Conservation (phyloP, 2,113 vertebrate species). For the Alaudala cheleensis region DNA sequence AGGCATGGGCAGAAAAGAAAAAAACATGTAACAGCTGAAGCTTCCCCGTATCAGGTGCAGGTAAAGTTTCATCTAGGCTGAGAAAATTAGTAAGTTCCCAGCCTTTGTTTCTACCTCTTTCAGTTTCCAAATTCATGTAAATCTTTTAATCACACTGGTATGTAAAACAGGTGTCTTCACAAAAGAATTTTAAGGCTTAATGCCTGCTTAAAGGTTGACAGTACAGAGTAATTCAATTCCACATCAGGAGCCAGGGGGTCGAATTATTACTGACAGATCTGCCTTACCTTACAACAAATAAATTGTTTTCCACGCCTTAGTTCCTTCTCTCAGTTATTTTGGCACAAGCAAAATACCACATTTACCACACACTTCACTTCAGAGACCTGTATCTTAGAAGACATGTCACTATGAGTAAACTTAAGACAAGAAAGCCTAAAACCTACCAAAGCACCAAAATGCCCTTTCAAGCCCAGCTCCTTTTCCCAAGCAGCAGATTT, state of each 20-base stretch:
- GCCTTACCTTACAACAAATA: neutral
- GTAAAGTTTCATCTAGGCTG: neutral
- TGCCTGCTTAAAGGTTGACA: neutral
- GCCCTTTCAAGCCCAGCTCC: neutral
- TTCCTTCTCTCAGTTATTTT: neutral
- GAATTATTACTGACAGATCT: neutral
- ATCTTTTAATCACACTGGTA: neutral
- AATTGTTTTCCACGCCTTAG: neutral
- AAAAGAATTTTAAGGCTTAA: neutral
- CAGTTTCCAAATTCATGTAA: neutral
- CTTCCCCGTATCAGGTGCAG: neutral
- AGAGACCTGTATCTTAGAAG: neutral
- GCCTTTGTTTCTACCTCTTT: neutral
- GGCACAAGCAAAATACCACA: neutral
- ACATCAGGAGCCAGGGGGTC: neutral
- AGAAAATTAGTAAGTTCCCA: neutral
- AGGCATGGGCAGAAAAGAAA: neutral
- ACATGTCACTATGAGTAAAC: accelerated
- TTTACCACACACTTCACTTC: neutral
- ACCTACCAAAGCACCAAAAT: neutral
- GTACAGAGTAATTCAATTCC: neutral
- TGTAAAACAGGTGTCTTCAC: neutral
- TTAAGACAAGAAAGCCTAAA: neutral
- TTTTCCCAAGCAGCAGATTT: neutral
- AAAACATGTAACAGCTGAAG: accelerated